Evolutionary conservation across 2,113 vertebrate species (phyloP).

Genomic region (Prionailurus viverrinus): DNA sequence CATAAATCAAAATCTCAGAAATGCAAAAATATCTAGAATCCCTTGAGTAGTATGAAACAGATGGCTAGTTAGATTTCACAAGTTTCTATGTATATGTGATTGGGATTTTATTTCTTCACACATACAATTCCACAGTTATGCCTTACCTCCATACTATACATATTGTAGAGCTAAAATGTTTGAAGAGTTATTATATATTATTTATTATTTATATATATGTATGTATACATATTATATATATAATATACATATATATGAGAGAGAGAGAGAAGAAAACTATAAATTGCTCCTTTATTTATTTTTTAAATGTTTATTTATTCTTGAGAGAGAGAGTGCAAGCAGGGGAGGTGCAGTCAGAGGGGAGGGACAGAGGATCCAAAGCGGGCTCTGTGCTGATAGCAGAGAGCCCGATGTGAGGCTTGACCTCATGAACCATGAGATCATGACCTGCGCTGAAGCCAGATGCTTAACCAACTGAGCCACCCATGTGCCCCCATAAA

Average conservation of each 20-base stretch:
- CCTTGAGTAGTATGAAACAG: conserved; percentile 43
- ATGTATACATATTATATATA: neutral
- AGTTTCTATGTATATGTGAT: neutral
- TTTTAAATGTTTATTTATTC: too few species aligned
- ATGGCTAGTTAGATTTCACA: conserved; percentile 57
- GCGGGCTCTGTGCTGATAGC: too few species aligned
- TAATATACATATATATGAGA: neutral
- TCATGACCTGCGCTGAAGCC: too few species aligned
- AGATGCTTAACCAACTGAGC: too few species aligned
- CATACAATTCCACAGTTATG: neutral
- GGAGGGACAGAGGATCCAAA: too few species aligned
- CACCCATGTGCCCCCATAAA: too few species aligned
- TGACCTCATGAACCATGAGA: too few species aligned
- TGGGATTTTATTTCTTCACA: conserved; percentile 54
- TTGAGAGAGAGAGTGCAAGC: too few species aligned
- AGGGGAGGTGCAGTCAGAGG: too few species aligned
- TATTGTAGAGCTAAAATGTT: neutral
- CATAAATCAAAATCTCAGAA: conserved; percentile 62
- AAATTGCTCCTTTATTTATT: neutral
- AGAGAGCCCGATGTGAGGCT: too few species aligned
- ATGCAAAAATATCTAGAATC: conserved; percentile 29
- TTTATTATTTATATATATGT: neutral
- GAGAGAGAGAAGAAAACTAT: neutral
- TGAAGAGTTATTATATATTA: neutral
- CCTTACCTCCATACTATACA: neutral